Conservation (phyloP, 2,888 invertebrate genomes). For the Argynnis bischoffii region DNA sequence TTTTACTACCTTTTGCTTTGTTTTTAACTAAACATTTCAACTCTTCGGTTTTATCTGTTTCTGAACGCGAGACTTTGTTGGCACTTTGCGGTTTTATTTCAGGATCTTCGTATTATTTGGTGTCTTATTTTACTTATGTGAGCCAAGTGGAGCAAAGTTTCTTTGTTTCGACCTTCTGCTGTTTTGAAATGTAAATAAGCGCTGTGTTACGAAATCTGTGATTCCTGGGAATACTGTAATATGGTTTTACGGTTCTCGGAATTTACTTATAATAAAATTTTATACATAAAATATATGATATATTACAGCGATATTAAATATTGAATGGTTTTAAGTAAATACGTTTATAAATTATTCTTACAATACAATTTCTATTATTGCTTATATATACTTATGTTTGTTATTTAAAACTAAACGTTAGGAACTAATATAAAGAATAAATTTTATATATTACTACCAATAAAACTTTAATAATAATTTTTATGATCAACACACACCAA, state of each 20-base stretch:
- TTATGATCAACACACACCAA: conserved; percentile 22
- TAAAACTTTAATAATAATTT: conserved; percentile 7
- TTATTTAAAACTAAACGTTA: no score
- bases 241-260: not conserved
- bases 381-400: no score
- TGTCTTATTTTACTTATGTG: conserved; percentile 38
- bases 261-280: not conserved
- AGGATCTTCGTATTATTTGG: conserved; percentile 38
- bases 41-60: conserved; percentile 32
- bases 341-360: no score
- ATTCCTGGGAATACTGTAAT: conserved; percentile 17
- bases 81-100: conserved; percentile 39
- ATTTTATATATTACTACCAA: no score
- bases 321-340: no score
- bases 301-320: no score
- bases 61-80: conserved; percentile 34
- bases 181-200: conserved; percentile 39
- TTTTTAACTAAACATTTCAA: conserved; percentile 38
- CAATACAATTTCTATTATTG: no score
- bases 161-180: conserved; percentile 38
- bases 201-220: conserved; percentile 24
- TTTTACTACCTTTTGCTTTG: conserved; percentile 35
- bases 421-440: no score
- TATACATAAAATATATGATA: no score
- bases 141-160: conserved; percentile 37